Evolutionary conservation across 2,888 invertebrate genomes (phyloP).

Genomic region (Eubasilissa splendida): DNA sequence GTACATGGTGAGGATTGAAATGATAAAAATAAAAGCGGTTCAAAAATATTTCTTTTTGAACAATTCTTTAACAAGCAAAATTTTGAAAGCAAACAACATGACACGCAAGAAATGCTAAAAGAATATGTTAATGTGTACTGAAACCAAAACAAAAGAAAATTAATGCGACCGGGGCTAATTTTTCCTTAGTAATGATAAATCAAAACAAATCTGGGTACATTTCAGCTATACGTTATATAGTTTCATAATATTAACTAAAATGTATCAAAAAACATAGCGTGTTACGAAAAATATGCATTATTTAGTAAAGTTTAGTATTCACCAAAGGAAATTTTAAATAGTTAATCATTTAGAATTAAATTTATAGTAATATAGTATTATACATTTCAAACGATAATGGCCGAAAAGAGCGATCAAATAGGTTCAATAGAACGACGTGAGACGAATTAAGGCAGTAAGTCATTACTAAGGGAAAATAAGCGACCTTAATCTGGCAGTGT

Average conservation of each 20-base stretch:
- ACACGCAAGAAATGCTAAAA: slow-evolving; percentile 25
- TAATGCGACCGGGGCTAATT: slow-evolving; percentile 61
- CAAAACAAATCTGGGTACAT: slow-evolving; percentile 27
- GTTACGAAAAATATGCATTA: slow-evolving; percentile 70
- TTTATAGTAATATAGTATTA: neutral
- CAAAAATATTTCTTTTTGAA: slow-evolving; percentile 14
- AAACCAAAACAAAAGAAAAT: slow-evolving; percentile 46
- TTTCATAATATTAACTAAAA: slow-evolving; percentile 39
- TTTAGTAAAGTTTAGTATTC: slow-evolving; percentile 62
- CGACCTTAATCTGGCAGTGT: slow-evolving; percentile 61
- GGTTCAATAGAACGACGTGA: neutral
- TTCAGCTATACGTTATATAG: neutral
- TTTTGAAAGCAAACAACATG: slow-evolving; percentile 23
- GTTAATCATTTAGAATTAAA: neutral
- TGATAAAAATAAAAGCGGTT: no score
- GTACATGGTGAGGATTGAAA: no score
- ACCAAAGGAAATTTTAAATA: slow-evolving; percentile 66
- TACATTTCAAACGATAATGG: neutral
- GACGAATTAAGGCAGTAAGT: slow-evolving; percentile 31
- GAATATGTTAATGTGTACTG: slow-evolving; percentile 41
- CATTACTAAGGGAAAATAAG: slow-evolving; percentile 72
- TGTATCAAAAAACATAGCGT: slow-evolving; percentile 15
- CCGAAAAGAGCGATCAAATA: slow-evolving; percentile 11
- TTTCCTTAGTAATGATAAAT: slow-evolving; percentile 72
- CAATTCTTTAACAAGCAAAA: slow-evolving; percentile 18